Evolutionary conservation across 2,888 invertebrate species (phyloP), one percentile per base, ranked within the genome.

Genomic region (Acanthopleura granulata): DNA sequence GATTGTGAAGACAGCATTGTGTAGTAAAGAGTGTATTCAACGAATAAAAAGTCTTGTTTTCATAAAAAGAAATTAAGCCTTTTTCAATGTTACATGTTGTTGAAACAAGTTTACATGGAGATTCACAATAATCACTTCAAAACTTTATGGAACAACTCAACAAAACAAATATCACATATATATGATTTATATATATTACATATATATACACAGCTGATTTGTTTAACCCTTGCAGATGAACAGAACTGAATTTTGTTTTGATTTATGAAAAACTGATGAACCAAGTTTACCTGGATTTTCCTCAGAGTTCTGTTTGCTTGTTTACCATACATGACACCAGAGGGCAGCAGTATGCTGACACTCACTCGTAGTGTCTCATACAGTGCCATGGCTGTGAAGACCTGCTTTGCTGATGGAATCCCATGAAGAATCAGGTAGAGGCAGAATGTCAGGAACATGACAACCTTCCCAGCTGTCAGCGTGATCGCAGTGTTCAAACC

Each of bases 371-470:
- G 77, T 0, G 83, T 79, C 74, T 85, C 85, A 62, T 80, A 78
- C 75, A 85, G 75, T n/a, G 82, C 81, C 80, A 85, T 77, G 29
- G 82, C 73, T 0, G 82, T 79, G 77, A 84, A 84, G 62, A 85
- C 73, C 74, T 80, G 77, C 57, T 75, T 76, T 0, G 82, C 77
- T 15, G 76, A 73, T 22, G 79, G 72, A 18, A 25, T 62, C 61
- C 76, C 62, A 16, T 82, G 82, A 25, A 76, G 70, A n/a, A 82
- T 75, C 27, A 82, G 73, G 71, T 77, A 76, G 49, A 82, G 66
- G 66, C 79, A 73, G 74, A 84, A 82, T 29, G 84, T 83, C 27
- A 76, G 81, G 70, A 85, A 82, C 78, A 83, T 75, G 25, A 85
- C 79, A 29, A 84, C 74, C 77, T 85, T 85, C 27, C 84, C 84